Evolutionary conservation across 2,797 vertebrate genomes (phyloP).

Genomic region (Setipinna tenuifilis): DNA sequence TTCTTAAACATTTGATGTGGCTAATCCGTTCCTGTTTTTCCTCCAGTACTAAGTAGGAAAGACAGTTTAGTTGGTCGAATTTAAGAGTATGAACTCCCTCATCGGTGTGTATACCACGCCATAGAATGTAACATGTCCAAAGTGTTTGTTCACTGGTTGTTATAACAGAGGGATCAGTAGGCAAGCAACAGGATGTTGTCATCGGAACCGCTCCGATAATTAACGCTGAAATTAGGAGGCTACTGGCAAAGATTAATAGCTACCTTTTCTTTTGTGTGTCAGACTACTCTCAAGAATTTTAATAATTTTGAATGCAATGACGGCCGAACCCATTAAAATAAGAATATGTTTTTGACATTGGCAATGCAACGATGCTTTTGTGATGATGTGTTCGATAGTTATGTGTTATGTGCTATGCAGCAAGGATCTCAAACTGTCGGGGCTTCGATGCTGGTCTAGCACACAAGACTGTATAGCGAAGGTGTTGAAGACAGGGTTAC

Average conservation of each 20-base stretch:
- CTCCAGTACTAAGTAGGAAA: not conserved
- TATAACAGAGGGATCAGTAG: not conserved
- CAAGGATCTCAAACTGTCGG: not conserved
- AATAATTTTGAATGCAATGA: not conserved
- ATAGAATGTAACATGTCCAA: not conserved
- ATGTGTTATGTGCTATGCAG: not conserved
- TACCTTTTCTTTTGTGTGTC: not conserved
- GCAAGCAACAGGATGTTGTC: conserved; percentile 62
- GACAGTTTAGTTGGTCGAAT: not conserved
- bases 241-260: not conserved
- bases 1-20: conserved; percentile 32
- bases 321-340: not conserved
- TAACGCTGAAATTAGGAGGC: not conserved
- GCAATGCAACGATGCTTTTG: not conserved
- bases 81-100: not conserved
- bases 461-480: not conserved
- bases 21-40: conserved; percentile 54
- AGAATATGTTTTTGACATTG: not conserved
- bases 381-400: not conserved
- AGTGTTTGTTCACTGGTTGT: not conserved
- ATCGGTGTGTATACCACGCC: not conserved
- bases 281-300: not conserved
- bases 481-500: not conserved
- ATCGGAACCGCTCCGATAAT: not conserved
- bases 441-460: not conserved